phyloP scores from a whole-genome alignment of 2,888 invertebrate genomes.

The Papilio demoleus region DNA sequence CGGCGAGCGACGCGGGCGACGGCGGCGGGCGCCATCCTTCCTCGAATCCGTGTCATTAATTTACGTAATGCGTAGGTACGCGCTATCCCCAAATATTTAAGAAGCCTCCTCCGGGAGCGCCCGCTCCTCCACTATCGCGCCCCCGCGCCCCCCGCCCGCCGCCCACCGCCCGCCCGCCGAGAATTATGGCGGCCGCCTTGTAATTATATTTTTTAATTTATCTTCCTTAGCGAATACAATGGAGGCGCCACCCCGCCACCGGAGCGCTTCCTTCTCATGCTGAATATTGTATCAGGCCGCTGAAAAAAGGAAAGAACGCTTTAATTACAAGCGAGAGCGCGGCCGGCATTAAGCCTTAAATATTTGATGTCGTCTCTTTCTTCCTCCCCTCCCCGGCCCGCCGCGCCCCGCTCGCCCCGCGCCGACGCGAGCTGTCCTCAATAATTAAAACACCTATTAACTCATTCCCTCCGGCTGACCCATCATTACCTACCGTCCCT shows the following conservation, averaged over 20 bases:
- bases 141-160: constrained; percentile 57
- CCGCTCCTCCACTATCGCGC: constrained; percentile 79
- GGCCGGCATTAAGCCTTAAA: constrained; percentile 80
- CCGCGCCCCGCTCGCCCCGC: constrained; percentile 48
- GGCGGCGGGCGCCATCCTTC: constrained; percentile 80
- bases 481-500: constrained; percentile 70
- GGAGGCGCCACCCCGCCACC: constrained; percentile 83
- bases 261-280: constrained; percentile 83
- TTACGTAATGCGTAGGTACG: constrained; percentile 84
- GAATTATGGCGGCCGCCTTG: constrained; percentile 86
- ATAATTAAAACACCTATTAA: constrained; percentile 83
- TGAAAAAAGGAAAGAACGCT: constrained; percentile 84
- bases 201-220: constrained; percentile 89
- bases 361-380: constrained; percentile 83
- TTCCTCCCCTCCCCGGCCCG: constrained; percentile 58
- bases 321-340: constrained; percentile 83
- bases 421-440: constrained; percentile 61
- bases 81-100: constrained; percentile 85
- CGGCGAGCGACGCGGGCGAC: constrained; percentile 61
- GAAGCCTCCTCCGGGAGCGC: constrained; percentile 83
- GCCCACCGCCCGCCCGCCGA: constrained; percentile 76
- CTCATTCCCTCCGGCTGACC: constrained; percentile 78
- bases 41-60: constrained; percentile 84
- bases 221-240: constrained; percentile 87
- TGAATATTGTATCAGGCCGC: constrained; percentile 84